Percentiles rank a stretch among this genome's conserved stretches.
Conservation (phyloP, 2,888 invertebrate species). For the Xestia c-nigrum region DNA sequence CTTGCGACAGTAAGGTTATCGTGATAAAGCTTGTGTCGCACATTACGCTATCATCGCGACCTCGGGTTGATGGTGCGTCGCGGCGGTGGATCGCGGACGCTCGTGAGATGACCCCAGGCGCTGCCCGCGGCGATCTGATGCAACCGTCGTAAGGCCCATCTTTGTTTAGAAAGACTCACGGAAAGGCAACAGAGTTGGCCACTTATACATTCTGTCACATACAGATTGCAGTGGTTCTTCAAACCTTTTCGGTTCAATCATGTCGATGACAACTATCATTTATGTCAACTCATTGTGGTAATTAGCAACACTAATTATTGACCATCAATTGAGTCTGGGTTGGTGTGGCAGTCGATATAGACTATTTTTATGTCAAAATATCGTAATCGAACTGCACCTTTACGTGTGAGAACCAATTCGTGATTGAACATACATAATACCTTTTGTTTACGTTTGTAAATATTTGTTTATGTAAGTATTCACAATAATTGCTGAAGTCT, state of each 20-base stretch:
- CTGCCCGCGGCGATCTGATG: constrained; percentile 65
- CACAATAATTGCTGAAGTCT: constrained; percentile 20
- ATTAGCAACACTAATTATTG: neutral
- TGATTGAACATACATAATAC: constrained; percentile 2
- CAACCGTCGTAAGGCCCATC: constrained; percentile 58
- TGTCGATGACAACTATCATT: neutral
- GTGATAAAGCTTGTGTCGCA: constrained; percentile 53
- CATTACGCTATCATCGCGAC: constrained; percentile 68
- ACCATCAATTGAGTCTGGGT: neutral
- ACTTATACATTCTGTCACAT: neutral
- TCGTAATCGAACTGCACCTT: neutral
- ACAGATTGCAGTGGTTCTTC: neutral
- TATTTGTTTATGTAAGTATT: constrained; percentile 35
- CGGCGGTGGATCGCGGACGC: constrained; percentile 65
- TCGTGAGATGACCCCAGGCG: constrained; percentile 70
- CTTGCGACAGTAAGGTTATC: constrained; percentile 56
- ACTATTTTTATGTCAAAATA: no score
- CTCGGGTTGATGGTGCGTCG: constrained; percentile 64
- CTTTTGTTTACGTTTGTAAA: constrained; percentile 14
- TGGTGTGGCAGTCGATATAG: neutral
- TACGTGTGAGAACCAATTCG: neutral
- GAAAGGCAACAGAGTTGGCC: constrained; percentile 39
- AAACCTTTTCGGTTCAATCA: neutral
- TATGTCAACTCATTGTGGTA: neutral
- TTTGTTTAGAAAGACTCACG: constrained; percentile 47